Evolutionary conservation across 2,888 invertebrate genomes (phyloP), one percentile per base, ranked within the genome.

Genomic region (Hypercompe scribonia): DNA sequence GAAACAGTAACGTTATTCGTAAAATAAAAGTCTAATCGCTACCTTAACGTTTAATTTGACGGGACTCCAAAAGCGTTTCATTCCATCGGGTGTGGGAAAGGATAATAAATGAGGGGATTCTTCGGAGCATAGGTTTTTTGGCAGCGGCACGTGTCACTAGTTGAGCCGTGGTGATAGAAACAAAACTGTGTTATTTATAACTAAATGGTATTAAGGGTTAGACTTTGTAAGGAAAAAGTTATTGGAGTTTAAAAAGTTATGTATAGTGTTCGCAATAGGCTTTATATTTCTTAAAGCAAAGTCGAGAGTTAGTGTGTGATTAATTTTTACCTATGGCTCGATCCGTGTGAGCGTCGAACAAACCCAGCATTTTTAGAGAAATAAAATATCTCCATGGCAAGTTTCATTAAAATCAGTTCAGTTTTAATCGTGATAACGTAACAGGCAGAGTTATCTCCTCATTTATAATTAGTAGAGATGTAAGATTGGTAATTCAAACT

Each of bases 141-240:
- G 65, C 33, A 65, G 31, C 64, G 58, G 11, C 65, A n/a, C 65
- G 70, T 71, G 28, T 75, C 65, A 66, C 18, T 36, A 46, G 66
- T 68, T 61, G 70, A 68, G 21, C 36, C 34, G 28, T 58, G 36
- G 50, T 31, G 78, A 73, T 76, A 70, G 36, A 61, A 72, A 75
- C 68, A 66, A 76, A 82, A 75, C 42, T 69, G 33, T 68, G 15
- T 11, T 72, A 84, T 84, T 78, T 80, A 64, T 82, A 80, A 78
- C 66, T 21, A 0, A 21, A 39, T 34, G 7, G 15, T 28, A 33
- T 77, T 84, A 77, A 81, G 80, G 84, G 31, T 58, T 31, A 72
- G 67, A 8, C 33, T 11, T 36, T 21, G 5, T 10, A 4, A n/a
- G 39, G 21, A 21, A 33, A 31, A 36, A 65, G 34, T 8, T 24